A percentile compares a stretch with the other conserved stretches of the same genome.
These are phyloP conservation scores for Acanthopagrus latus DNA, from an alignment of 2,797 vertebrate genomes.

Conservation along the genomic window DNA sequence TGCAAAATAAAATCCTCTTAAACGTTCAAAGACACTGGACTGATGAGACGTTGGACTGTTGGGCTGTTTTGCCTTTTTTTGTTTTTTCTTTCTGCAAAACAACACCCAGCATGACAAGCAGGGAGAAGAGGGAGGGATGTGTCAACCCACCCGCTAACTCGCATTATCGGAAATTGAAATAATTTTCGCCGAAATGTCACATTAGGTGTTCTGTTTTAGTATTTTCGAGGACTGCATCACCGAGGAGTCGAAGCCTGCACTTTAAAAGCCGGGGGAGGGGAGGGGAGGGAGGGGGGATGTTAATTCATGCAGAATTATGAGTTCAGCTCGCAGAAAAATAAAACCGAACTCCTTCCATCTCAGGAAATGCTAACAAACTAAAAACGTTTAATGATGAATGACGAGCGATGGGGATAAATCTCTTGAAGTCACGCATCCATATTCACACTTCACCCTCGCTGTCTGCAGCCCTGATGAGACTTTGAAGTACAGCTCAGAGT, in stretches of 20 bases:
- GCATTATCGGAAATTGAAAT: slow-evolving; percentile 17
- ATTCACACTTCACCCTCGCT: slow-evolving; percentile 24
- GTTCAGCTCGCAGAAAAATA: slow-evolving; percentile 6
- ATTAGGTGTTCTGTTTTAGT: slow-evolving; percentile 16
- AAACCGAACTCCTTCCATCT: neutral
- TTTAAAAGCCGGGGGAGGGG: slow-evolving; percentile 1
- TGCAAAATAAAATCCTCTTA: too few relatives aligned
- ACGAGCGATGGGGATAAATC: slow-evolving; percentile 14
- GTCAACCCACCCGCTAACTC: neutral
- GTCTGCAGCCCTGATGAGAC: slow-evolving; percentile 40
- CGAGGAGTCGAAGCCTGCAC: neutral
- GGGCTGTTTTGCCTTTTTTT: neutral
- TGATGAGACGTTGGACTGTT: neutral
- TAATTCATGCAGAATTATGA: slow-evolving; percentile 20
- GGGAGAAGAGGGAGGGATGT: neutral
- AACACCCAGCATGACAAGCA: neutral
- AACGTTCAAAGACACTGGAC: neutral
- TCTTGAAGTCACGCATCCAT: slow-evolving; percentile 41
- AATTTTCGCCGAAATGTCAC: slow-evolving; percentile 35
- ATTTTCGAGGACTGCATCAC: neutral
- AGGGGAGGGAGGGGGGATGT: slow-evolving; percentile 1
- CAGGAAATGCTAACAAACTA: slow-evolving; percentile 14
- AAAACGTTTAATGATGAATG: slow-evolving; percentile 28
- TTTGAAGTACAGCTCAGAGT: slow-evolving; percentile 28
- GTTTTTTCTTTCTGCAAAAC: neutral